Evolutionary conservation across 1,140 invertebrate species (phyloP).

Genomic region (Danaus melanippus): DNA sequence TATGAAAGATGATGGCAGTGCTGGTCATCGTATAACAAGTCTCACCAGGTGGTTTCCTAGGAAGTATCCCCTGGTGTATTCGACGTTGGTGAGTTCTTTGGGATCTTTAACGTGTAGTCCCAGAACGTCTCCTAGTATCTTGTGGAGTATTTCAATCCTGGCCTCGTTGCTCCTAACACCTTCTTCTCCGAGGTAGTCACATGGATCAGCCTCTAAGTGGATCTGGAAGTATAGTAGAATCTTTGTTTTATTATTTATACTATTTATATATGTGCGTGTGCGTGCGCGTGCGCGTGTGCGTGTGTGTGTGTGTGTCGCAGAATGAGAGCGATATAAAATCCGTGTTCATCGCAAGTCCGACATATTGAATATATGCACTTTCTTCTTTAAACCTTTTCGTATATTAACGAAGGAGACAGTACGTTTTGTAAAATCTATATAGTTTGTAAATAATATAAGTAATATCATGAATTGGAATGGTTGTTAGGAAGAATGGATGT

Average conservation of each 20-base stretch:
- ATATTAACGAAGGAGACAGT: no score
- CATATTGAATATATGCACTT: no score
- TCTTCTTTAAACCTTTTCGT: no score
- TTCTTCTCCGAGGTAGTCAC: slow-evolving; percentile 77
- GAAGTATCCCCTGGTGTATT: slow-evolving; percentile 81
- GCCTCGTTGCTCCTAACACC: slow-evolving; percentile 76
- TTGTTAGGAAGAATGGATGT: neutral
- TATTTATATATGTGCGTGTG: no score
- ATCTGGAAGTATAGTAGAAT: slow-evolving; percentile 59
- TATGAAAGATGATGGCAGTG: slow-evolving; percentile 30
- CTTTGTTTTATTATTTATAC: no score
- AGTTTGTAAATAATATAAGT: no score
- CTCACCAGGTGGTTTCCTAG: slow-evolving; percentile 83
- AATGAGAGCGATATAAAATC: no score
- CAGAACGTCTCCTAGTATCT: slow-evolving; percentile 80
- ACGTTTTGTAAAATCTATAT: no score
- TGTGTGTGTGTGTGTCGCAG: no score
- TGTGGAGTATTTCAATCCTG: slow-evolving; percentile 83
- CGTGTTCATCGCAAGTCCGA: no score
- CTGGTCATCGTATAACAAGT: slow-evolving; percentile 17
- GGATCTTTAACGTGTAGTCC: slow-evolving; percentile 76
- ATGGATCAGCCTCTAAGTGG: slow-evolving; percentile 77
- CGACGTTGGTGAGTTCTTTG: slow-evolving; percentile 35
- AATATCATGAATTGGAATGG: neutral
- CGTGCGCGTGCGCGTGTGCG: no score